Conservation (phyloP, 2,797 vertebrate species). For the Acipenser ruthenus region DNA sequence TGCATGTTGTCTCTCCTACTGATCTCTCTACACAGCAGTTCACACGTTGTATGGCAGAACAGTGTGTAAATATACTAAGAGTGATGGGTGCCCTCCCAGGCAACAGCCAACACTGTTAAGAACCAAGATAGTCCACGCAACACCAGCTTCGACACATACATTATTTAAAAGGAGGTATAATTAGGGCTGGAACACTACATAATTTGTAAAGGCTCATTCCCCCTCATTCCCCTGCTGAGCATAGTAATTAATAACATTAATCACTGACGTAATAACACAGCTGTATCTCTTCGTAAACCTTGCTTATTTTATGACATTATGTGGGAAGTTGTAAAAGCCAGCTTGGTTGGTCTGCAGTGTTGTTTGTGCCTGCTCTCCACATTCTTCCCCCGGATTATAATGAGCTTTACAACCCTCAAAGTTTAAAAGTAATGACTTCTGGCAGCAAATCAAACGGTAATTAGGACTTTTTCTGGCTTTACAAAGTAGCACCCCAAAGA, state of each 20-base stretch:
- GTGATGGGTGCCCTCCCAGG: neutral
- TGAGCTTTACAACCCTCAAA: neutral
- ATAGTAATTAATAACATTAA: neutral
- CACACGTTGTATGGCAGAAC: neutral
- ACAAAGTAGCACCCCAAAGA: too few relatives aligned
- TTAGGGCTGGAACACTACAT: neutral
- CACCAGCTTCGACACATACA: neutral
- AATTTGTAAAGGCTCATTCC: too few relatives aligned
- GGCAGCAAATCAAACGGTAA: neutral
- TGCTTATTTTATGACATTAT: too few relatives aligned
- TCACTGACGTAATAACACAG: neutral
- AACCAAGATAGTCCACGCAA: neutral
- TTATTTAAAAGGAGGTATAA: neutral
- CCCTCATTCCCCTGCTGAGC: neutral
- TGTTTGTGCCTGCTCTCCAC: too few relatives aligned
- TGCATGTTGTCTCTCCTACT: neutral
- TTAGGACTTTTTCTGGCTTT: neutral
- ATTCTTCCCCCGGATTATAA: too few relatives aligned
- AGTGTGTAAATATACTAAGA: neutral
- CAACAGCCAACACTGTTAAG: neutral
- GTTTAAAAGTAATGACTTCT: neutral
- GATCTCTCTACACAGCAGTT: neutral
- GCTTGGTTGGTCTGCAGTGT: too few relatives aligned
- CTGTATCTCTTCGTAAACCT: too few relatives aligned
- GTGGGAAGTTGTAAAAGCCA: too few relatives aligned